A percentile compares a stretch with the other conserved stretches of the same genome.
Evolutionary conservation across 2,888 invertebrate species (phyloP).

Genomic region (Colostygia pectinataria): DNA sequence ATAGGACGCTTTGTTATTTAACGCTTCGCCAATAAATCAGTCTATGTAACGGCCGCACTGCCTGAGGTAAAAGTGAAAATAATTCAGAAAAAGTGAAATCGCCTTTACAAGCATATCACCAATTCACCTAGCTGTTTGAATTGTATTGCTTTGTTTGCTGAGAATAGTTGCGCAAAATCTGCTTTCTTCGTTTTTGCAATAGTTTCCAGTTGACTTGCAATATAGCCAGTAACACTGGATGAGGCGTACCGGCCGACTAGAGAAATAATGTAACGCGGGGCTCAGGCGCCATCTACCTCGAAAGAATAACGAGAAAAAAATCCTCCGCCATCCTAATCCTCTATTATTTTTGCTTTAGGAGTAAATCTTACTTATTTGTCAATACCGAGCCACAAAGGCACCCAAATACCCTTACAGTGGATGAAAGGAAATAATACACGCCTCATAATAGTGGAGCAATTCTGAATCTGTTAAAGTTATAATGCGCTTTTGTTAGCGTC

Average conservation of each 20-base stretch:
- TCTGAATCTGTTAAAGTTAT: slow-evolving; percentile 80
- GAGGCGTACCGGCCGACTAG: slow-evolving; percentile 44
- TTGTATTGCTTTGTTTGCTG: slow-evolving; percentile 52
- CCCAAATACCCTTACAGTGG: slow-evolving; percentile 79
- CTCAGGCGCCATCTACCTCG: slow-evolving; percentile 68
- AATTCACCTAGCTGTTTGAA: slow-evolving; percentile 39
- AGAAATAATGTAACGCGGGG: slow-evolving; percentile 68
- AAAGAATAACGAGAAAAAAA: slow-evolving; percentile 57
- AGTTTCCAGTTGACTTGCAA: slow-evolving; percentile 73
- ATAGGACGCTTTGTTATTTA: slow-evolving; percentile 39
- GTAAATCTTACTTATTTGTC: slow-evolving; percentile 82
- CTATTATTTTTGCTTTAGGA: slow-evolving; percentile 74
- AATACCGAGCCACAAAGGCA: slow-evolving; percentile 80
- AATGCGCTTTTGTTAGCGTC: slow-evolving; percentile 76
- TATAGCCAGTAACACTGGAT: slow-evolving; percentile 56
- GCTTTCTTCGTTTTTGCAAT: slow-evolving; percentile 53
- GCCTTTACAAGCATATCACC: slow-evolving; percentile 23
- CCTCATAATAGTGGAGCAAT: slow-evolving; percentile 79
- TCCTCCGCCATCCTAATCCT: slow-evolving; percentile 69
- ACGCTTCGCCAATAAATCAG: slow-evolving; percentile 29
- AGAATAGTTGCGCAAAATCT: slow-evolving; percentile 65
- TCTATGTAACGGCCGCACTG: slow-evolving; percentile 14
- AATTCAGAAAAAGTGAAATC: slow-evolving; percentile 32
- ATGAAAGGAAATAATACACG: slow-evolving; percentile 77
- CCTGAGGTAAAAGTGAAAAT: slow-evolving; percentile 40